Base-by-base conservation (phyloP, 2,113 vertebrate species). In the Puffinus mauretanicus region DNA sequence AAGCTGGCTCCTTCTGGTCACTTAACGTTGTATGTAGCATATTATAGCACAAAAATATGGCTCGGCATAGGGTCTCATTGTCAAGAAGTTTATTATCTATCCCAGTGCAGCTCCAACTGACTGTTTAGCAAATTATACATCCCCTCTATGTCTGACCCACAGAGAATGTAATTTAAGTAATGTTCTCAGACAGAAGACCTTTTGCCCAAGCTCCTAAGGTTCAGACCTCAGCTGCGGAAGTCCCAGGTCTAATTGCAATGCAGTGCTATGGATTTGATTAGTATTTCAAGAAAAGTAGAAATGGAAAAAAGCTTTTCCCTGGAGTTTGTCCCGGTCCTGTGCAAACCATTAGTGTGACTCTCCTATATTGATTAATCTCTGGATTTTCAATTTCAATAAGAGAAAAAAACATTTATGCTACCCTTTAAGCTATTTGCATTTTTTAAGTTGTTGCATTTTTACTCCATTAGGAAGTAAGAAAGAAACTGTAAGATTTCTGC, bases 1-100 rank as follows among this genome's bases (percentile, higher is more conserved):
- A 65, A 84, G 9, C 26, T 54, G 69, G 19, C 25, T 82, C 61
- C 44, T 79, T 49, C 69, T 80, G 61, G 8, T 72, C 32, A 22
- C 29, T 34, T 42, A 19, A 27, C 0, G 0, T 7, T 71, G 20
- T 46, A 8, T 51, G 66, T 4, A 38, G 55, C 25, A 11, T 12
- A 6, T 51, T 22, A 11, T 1, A 36, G 47, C 61, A 64, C 26
- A 70, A 29, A 75, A 58, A 16, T 19, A 24, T 5, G 26, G 15
- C 12, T 72, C 61, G 76, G 10, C 11, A 18, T 7, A n/a, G 11
- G 57, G 47, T 22, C 8, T 71, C 30, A 5, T 24, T 3, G 2
- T 40, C 21, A 58, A 20, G 11, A 26, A 75, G 13, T 36, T 26
- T 19, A 18, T 62, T 55, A 30, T 29, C 52, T 82, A 20, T 30